A percentile compares a stretch with the other conserved stretches of the same genome.
Conservation (phyloP, 2,113 vertebrate species). For the Acrocephalus arundinaceus region DNA sequence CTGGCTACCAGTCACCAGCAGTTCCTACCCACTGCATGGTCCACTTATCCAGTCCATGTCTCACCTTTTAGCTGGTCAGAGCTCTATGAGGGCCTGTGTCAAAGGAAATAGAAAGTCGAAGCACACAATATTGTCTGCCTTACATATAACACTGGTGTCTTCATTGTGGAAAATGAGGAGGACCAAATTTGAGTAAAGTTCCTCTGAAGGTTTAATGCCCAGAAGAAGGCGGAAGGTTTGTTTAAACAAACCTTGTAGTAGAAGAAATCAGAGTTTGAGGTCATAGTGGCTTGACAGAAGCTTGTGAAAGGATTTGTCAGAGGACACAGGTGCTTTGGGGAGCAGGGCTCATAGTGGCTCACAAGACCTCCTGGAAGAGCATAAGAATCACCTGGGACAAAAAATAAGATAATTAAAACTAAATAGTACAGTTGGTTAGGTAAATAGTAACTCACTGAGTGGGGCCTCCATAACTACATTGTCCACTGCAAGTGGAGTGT, state of each 20-base stretch:
- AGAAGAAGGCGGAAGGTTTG: not conserved
- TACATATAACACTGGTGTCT: not conserved
- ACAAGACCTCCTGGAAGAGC: not conserved
- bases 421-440: not conserved
- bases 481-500: not conserved
- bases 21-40: not conserved
- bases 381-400: not conserved
- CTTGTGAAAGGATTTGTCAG: not conserved
- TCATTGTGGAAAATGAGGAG: not conserved
- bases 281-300: not conserved
- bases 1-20: not conserved
- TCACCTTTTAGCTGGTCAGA: not conserved
- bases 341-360: not conserved
- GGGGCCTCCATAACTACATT: not conserved
- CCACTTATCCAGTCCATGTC: not conserved
- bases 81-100: not conserved
- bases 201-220: rapidly evolving
- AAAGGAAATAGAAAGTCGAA: not conserved
- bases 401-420: not conserved
- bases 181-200: not conserved
- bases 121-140: not conserved
- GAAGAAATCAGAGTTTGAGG: not conserved
- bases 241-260: not conserved
- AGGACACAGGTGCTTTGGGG: not conserved
- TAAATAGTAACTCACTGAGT: not conserved